A percentile compares a stretch with the other conserved stretches of the same genome.
Conservation (phyloP, 2,797 vertebrate genomes). For the Fratercula arctica region DNA sequence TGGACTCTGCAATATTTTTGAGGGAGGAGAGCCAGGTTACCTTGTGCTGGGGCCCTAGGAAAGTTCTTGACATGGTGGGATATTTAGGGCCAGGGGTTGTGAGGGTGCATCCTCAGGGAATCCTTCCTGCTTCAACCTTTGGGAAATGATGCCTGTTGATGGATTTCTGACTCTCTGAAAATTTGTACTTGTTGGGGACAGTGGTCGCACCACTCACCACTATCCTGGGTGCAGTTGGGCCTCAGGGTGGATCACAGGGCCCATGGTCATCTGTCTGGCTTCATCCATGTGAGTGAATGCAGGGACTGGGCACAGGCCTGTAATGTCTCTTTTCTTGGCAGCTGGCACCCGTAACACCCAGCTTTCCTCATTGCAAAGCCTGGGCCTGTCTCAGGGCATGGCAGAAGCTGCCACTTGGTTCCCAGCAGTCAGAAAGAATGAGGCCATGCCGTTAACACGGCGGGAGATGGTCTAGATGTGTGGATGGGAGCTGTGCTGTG, state of each 20-base stretch:
- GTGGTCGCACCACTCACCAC: neutral
- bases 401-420: neutral
- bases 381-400: neutral
- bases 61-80: neutral
- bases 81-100: neutral
- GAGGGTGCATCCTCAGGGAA: neutral
- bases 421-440: fast-evolving
- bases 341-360: neutral
- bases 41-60: neutral
- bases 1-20: neutral
- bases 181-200: neutral
- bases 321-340: neutral
- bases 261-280: neutral
- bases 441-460: neutral
- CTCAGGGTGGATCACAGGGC: neutral
- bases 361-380: neutral
- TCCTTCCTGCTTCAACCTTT: neutral
- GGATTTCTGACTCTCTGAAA: neutral
- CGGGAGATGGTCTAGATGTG: neutral
- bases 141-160: neutral
- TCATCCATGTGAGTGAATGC: neutral
- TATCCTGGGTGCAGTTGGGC: neutral
- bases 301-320: neutral
- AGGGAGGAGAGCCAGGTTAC: neutral
- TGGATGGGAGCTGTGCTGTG: neutral